Evolutionary conservation across 1,140 invertebrate genomes (phyloP).

Genomic region (Leptinotarsa texana): DNA sequence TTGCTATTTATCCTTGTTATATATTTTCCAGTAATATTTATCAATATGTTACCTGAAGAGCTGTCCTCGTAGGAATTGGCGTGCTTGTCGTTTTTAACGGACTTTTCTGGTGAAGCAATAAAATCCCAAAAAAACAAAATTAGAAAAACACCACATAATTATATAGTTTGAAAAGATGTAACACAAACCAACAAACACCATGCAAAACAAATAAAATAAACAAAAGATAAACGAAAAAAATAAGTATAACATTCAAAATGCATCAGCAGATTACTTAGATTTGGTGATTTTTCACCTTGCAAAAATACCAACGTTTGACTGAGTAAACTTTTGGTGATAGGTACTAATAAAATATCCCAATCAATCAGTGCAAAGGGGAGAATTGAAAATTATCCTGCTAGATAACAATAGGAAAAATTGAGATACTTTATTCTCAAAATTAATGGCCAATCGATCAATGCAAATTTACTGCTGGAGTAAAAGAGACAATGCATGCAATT

Average conservation of each 20-base stretch:
- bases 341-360: no score
- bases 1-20: constrained; percentile 15
- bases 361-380: background rate
- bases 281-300: no score
- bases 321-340: no score
- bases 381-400: background rate
- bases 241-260: no score
- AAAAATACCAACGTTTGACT: no score
- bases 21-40: background rate
- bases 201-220: constrained; percentile 18
- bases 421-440: background rate
- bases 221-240: background rate
- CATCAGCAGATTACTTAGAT: no score
- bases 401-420: background rate
- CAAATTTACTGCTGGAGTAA: no score
- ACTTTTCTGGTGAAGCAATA: constrained; percentile 45
- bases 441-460: no score
- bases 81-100: constrained; percentile 44
- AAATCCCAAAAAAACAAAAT: constrained; percentile 8
- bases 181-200: constrained; percentile 41
- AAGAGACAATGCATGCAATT: background rate
- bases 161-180: constrained; percentile 19
- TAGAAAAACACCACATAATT: background rate
- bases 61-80: constrained; percentile 48
- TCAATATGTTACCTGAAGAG: constrained; percentile 54